Evolutionary conservation across 1,140 invertebrate genomes (phyloP), one percentile per base, ranked within the genome.

Genomic region (Drosophila sturtevanti): DNA sequence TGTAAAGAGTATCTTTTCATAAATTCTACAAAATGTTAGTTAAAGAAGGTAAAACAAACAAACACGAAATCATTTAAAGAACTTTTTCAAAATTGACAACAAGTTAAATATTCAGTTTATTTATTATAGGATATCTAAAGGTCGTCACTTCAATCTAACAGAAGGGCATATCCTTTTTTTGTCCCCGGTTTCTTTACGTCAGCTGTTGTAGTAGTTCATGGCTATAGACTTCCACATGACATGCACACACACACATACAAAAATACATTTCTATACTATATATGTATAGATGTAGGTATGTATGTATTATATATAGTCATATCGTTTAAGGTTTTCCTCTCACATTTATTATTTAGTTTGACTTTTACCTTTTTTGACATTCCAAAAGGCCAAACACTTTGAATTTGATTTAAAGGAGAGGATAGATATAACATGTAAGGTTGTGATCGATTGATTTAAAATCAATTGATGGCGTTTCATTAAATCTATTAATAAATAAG

Each of bases 271-370:
- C n/a, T n/a, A n/a, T n/a, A n/a, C n/a, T n/a, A n/a, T n/a, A n/a
- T n/a, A n/a, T n/a, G n/a, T n/a, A n/a, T n/a, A n/a, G n/a, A n/a
- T n/a, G n/a, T n/a, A n/a, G n/a, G n/a, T n/a, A n/a, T n/a, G n/a
- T n/a, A n/a, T n/a, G n/a, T 35, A 10, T 16, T 41, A 44, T 48
- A 48, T 11, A 18, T 44, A 18, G 41, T 44, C 16, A 7, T 44
- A 44, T 44, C 41, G 41, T 44, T 44, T 44, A 48, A 21, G 41
- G 16, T 70, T 64, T 63, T 77, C 52, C 59, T 74, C 70, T 66
- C 60, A 22, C 63, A 79, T 86, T 22, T 76, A 82, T 89, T 82
- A 86, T 86, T 87, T 65, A 81, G 70, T 68, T 72, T 68, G 61
- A 38, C 55, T 75, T 58, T 35, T 64, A 72, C 70, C 37, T 63